These are phyloP conservation scores for Stichodactyla mertensii DNA, from an alignment of 64 coral and sea anemone species.

Conservation along the genomic window DNA sequence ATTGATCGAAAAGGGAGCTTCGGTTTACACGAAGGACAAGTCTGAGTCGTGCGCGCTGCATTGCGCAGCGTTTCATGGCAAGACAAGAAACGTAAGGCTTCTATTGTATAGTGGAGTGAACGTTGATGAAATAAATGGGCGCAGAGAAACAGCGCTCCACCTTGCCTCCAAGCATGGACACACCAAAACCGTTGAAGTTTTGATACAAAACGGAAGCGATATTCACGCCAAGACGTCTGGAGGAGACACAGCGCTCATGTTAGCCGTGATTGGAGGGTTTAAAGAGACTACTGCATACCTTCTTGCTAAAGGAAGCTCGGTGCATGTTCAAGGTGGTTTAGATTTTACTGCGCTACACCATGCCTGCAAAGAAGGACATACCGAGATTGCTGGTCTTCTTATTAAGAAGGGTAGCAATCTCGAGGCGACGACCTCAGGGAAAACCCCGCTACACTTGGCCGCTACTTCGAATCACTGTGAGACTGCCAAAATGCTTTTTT, in stretches of 20 bases:
- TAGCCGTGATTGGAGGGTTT: slow-evolving; percentile 59
- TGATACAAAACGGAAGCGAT: slow-evolving; percentile 58
- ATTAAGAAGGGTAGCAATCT: slow-evolving; percentile 59
- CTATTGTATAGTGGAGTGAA: slow-evolving; percentile 56
- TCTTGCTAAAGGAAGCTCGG: slow-evolving; percentile 32
- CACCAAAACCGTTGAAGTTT: slow-evolving; percentile 45
- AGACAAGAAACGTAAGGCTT: slow-evolving; percentile 38
- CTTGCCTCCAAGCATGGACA: slow-evolving; percentile 60
- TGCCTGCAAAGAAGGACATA: slow-evolving; percentile 61
- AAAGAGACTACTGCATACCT: slow-evolving; percentile 59
- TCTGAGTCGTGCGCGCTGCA: slow-evolving; percentile 58
- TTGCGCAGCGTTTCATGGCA: slow-evolving; percentile 63
- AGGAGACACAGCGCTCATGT: slow-evolving; percentile 61
- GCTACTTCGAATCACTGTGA: slow-evolving; percentile 55
- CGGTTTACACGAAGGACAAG: slow-evolving; percentile 48
- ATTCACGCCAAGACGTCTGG: slow-evolving; percentile 51
- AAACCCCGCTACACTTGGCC: slow-evolving; percentile 62
- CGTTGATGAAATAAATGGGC: slow-evolving; percentile 57
- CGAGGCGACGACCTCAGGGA: slow-evolving; percentile 73
- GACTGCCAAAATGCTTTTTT: slow-evolving; percentile 49
- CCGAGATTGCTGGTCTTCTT: slow-evolving; percentile 45
- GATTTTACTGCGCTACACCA: slow-evolving; percentile 82
- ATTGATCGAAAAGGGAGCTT: slow-evolving; percentile 54
- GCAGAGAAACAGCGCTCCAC: slow-evolving; percentile 67
- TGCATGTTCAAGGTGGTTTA: slow-evolving; percentile 63